These are phyloP conservation scores for Paramormyrops kingsleyae DNA, from an alignment of 2,113 vertebrate genomes.

Conservation along the genomic window DNA sequence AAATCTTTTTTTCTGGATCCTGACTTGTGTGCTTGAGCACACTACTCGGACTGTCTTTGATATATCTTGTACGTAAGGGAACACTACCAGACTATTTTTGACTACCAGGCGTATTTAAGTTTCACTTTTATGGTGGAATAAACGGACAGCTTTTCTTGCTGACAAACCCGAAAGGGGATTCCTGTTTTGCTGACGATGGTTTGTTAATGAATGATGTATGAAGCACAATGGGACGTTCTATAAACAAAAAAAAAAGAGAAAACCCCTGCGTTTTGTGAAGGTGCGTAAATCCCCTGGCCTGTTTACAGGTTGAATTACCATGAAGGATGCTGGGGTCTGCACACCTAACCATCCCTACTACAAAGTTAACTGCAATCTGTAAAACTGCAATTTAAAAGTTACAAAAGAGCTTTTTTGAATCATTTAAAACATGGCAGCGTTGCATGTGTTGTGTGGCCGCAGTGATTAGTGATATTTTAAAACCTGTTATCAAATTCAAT, in stretches of 20 bases:
- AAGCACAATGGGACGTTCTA: background rate
- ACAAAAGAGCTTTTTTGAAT: background rate
- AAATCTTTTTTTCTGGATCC: background rate
- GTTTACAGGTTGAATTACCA: background rate
- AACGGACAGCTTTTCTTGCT: background rate
- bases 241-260: background rate
- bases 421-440: background rate
- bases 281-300: background rate
- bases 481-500: background rate
- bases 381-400: background rate
- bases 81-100: background rate
- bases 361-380: background rate
- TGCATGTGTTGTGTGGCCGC: background rate
- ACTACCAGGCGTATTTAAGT: background rate
- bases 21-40: background rate
- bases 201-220: slow-evolving; percentile 26
- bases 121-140: background rate
- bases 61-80: background rate
- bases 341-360: background rate
- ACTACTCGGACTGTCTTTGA: background rate
- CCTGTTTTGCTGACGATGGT: slow-evolving; percentile 32
- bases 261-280: background rate
- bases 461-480: background rate
- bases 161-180: background rate
- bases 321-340: background rate